Base-by-base conservation (phyloP, 2,888 invertebrate genomes). In the Hermaeophaga mercurialis region DNA sequence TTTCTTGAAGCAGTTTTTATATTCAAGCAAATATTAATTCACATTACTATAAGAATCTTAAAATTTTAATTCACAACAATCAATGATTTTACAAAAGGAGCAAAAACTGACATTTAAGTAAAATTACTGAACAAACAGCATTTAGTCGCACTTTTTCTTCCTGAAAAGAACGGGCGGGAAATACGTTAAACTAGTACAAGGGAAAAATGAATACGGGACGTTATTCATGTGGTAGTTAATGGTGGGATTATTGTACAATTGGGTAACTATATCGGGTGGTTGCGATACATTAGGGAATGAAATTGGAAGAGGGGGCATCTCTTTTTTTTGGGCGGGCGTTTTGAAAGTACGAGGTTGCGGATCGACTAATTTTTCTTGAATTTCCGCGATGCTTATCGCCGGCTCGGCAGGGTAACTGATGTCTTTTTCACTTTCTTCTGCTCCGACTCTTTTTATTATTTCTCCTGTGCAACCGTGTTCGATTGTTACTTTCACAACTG, bases 341-440 rank as follows among this genome's bases (percentile, higher is more conserved):
- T 76, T 76, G 59, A 76, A 75, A 8, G 67, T 48, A n/a, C 71
- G 59, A 4, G 62, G 58, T 9, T 56, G 61, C 15, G 46, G 45
- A 15, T 62, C 53, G 2, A 55, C 56, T 9, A 59, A 52, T 22
- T 63, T n/a, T 22, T 68, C 71, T 62, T 75, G 73, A 6, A 77
- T 62, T 62, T 77, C 76, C 2, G 76, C 76, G 34, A 77, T 77
- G 56, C 75, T 75, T 14, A 77, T 73, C 73, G 77, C 76, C 3
- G 74, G 75, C 7, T 71, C 73, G 9, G 75, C 73, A 7, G 77
- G 77, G 66, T 77, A 77, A 54, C 75, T 75, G n/a, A 74, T 70
- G 58, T 73, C 72, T 41, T 60, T 57, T 17, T 61, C 58, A 9
- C 26, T 31, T 15, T 55, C 33, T 34, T 63, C n/a, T n/a, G n/a